A percentile compares a stretch with the other conserved stretches of the same genome.
Conservation (phyloP, 1,140 invertebrate species). For the Xylocopa sonorina region DNA sequence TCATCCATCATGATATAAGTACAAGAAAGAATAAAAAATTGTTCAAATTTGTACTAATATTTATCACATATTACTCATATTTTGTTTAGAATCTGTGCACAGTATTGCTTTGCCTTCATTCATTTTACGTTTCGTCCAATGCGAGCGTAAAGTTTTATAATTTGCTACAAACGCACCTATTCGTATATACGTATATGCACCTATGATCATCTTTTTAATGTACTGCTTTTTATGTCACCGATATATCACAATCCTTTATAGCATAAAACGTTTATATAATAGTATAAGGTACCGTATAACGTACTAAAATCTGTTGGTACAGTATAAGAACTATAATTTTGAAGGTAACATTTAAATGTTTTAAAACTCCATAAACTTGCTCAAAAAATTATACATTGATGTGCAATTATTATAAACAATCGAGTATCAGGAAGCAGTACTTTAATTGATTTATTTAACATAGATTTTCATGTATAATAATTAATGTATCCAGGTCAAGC, state of each 20-base stretch:
- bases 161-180: too few species aligned
- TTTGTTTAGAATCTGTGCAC: neutral
- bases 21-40: neutral
- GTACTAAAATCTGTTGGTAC: conserved; percentile 25
- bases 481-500: conserved; percentile 82
- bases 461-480: neutral
- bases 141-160: conserved; percentile 5
- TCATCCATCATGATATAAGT: conserved; percentile 15
- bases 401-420: neutral
- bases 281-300: conserved; percentile 7
- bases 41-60: conserved; percentile 2
- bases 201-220: neutral
- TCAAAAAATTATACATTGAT: neutral
- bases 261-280: neutral
- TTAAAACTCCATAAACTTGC: neutral
- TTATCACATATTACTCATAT: neutral
- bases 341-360: neutral
- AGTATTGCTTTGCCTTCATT: conserved; percentile 18
- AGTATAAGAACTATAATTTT: neutral
- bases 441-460: neutral
- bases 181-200: too few species aligned
- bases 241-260: neutral
- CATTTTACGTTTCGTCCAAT: conserved; percentile 34
- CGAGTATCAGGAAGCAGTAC: neutral
- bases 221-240: conserved; percentile 19